Evolutionary conservation across 2,113 vertebrate genomes (phyloP).

Genomic region (Taxidea taxus): DNA sequence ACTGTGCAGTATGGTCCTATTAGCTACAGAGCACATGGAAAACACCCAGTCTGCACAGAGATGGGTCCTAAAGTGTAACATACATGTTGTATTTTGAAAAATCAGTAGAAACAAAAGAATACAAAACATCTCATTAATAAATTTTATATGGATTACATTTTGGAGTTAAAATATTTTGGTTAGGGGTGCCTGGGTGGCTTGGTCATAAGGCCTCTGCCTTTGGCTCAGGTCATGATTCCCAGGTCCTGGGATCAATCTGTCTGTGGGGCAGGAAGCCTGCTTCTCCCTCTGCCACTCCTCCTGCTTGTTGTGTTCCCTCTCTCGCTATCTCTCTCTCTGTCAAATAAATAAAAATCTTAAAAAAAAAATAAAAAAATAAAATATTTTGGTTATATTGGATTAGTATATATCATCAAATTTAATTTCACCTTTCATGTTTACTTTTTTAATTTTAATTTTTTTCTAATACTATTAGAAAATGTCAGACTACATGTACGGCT

Average conservation of each 20-base stretch:
- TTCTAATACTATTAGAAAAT: background rate
- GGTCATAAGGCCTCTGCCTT: too few species aligned
- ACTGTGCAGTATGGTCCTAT: background rate
- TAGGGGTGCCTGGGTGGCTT: background rate
- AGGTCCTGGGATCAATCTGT: too few species aligned
- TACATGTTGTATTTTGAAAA: background rate
- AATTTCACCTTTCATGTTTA: background rate
- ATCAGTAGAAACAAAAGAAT: background rate
- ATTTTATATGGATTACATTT: background rate
- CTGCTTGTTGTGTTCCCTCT: too few species aligned
- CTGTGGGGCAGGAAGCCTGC: too few species aligned
- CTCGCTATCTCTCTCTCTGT: too few species aligned
- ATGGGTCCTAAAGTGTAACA: background rate
- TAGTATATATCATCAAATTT: background rate
- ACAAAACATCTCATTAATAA: background rate
- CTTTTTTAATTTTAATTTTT: background rate
- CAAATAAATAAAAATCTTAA: too few species aligned
- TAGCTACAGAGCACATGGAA: background rate
- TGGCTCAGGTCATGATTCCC: too few species aligned
- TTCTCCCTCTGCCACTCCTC: too few species aligned
- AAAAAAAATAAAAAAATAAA: too few species aligned
- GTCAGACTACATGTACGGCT: background rate
- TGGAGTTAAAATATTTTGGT: background rate
- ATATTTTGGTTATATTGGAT: background rate
- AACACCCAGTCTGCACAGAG: background rate